Percentiles rank a stretch among this genome's conserved stretches.
Evolutionary conservation across 2,888 invertebrate genomes (phyloP).

Genomic region (Caenorhabditis wallacei): DNA sequence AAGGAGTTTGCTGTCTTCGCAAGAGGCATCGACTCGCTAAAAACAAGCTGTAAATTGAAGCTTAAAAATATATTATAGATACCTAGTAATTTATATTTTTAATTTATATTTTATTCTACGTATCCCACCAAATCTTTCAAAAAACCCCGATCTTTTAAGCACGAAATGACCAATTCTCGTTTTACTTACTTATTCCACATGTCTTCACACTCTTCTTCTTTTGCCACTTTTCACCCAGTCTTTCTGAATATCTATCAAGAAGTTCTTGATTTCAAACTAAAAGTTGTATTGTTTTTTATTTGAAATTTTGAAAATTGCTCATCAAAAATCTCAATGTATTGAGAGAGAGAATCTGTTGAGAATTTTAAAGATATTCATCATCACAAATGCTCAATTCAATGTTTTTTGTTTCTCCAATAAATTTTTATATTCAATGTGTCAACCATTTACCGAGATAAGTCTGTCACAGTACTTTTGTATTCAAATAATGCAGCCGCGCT

Average conservation of each 20-base stretch:
- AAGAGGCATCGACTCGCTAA: slow-evolving; percentile 78
- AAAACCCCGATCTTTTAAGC: slow-evolving; percentile 53
- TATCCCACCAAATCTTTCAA: slow-evolving; percentile 26
- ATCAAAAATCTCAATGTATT: slow-evolving; percentile 32
- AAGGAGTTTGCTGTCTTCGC: slow-evolving; percentile 80
- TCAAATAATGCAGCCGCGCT: neutral
- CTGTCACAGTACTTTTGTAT: neutral
- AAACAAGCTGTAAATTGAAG: slow-evolving; percentile 66
- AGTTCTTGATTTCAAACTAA: slow-evolving; percentile 37
- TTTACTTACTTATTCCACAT: slow-evolving; percentile 51
- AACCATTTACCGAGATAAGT: neutral
- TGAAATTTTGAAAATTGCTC: slow-evolving; percentile 42
- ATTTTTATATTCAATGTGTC: neutral
- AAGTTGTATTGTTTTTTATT: slow-evolving; percentile 23
- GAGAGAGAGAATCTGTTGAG: slow-evolving; percentile 38
- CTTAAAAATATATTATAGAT: slow-evolving; percentile 24
- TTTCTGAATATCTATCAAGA: slow-evolving; percentile 45
- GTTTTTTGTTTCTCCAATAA: slow-evolving; percentile 24
- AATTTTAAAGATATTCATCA: slow-evolving; percentile 33
- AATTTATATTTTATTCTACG: neutral
- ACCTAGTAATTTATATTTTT: slow-evolving; percentile 49
- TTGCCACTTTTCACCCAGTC: slow-evolving; percentile 58
- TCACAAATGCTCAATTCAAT: slow-evolving; percentile 34
- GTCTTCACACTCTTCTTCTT: slow-evolving; percentile 38
- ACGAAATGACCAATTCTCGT: slow-evolving; percentile 60